These are phyloP conservation scores for Artibeus jamaicensis DNA, from an alignment of 2,797 vertebrate species.

Conservation along the genomic window DNA sequence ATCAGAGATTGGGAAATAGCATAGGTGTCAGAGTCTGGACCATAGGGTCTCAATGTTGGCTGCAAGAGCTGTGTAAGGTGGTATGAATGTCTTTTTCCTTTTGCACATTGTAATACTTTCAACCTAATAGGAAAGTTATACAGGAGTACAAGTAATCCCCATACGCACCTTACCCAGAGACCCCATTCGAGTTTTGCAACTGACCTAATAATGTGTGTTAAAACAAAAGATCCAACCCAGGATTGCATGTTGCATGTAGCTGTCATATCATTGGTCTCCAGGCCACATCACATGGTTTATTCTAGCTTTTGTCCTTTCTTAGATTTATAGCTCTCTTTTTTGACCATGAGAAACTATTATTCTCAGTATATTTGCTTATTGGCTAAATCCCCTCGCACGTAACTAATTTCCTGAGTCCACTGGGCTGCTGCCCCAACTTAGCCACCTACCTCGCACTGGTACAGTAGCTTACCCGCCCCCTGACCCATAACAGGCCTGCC, in stretches of 20 bases:
- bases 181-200: neutral
- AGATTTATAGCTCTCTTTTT: neutral
- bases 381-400: neutral
- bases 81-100: neutral
- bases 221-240: neutral
- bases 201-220: neutral
- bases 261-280: neutral
- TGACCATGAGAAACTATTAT: neutral
- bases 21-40: neutral
- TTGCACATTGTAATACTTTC: neutral
- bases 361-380: neutral
- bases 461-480: neutral
- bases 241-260: accelerated
- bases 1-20: neutral
- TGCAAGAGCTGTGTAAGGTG: neutral
- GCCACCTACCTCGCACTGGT: neutral
- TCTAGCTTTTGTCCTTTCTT: neutral
- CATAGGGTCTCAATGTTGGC: neutral
- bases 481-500: neutral
- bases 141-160: neutral
- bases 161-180: neutral
- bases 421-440: neutral
- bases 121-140: neutral
- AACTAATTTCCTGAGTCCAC: neutral
- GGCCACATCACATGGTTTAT: neutral